A percentile compares a stretch with the other conserved stretches of the same genome.
Evolutionary conservation across 2,797 vertebrate genomes (phyloP).

Genomic region (Hapalemur alaotrensis): DNA sequence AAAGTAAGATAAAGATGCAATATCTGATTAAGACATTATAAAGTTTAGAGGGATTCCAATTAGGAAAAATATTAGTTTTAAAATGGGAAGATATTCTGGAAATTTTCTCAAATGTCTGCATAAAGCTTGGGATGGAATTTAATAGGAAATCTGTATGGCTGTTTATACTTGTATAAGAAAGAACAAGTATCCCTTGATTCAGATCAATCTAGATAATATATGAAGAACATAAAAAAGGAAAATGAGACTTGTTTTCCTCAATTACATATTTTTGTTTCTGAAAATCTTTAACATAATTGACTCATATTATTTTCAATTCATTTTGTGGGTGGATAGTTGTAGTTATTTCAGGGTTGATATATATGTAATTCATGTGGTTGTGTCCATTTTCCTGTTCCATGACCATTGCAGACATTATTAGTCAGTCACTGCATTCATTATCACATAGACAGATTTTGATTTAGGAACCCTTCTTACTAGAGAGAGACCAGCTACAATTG

Average conservation of each 20-base stretch:
- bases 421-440: not conserved
- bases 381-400: not conserved
- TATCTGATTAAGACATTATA: not conserved
- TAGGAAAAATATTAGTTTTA: not conserved
- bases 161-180: not conserved
- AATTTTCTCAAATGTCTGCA: not conserved
- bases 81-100: not conserved
- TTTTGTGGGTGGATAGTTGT: not conserved
- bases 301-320: not conserved
- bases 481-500: not conserved
- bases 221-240: not conserved
- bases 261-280: not conserved
- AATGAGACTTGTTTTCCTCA: not conserved
- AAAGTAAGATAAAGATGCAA: not conserved
- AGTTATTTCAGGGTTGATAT: not conserved
- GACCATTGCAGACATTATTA: not conserved
- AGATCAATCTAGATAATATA: not conserved
- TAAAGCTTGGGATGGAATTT: not conserved
- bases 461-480: not conserved
- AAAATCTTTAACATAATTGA: not conserved
- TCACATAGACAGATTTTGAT: not conserved
- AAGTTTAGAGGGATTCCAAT: not conserved
- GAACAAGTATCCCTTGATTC: not conserved
- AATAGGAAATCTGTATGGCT: not conserved
- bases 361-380: not conserved